phyloP scores from a whole-genome alignment of 2,113 vertebrate species.

The Saimiri boliviensis region DNA sequence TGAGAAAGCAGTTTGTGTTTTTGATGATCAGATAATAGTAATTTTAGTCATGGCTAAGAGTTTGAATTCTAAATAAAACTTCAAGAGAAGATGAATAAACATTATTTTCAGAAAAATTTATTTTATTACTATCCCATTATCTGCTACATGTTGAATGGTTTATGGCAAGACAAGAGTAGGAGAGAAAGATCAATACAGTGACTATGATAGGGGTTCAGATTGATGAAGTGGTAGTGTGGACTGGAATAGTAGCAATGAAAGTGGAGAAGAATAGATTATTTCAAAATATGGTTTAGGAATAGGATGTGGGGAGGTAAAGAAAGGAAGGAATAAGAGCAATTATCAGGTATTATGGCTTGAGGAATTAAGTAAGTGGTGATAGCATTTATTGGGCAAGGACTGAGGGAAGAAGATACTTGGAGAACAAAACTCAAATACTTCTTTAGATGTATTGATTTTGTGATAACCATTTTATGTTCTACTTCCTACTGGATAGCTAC shows the following conservation, averaged over 20 bases:
- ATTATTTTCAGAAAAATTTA: not conserved
- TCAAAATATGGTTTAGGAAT: not conserved
- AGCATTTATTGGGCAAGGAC: not conserved
- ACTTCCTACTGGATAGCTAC: not conserved
- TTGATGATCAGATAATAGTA: not conserved
- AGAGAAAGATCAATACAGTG: not conserved
- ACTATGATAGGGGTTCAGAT: too few species aligned
- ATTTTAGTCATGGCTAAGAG: not conserved
- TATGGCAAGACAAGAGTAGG: not conserved
- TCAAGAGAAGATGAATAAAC: not conserved
- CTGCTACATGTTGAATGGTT: not conserved
- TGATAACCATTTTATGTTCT: not conserved
- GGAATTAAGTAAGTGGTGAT: not conserved
- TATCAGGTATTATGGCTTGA: accelerated
- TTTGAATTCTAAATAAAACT: not conserved
- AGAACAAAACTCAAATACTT: not conserved
- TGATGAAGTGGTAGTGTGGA: not conserved
- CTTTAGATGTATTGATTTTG: not conserved
- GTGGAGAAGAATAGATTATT: not conserved
- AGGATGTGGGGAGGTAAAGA: not conserved
- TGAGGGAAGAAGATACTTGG: not conserved
- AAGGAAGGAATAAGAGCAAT: not conserved
- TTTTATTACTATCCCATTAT: not conserved
- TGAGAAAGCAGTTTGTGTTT: not conserved
- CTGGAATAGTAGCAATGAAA: not conserved